Base-by-base conservation (phyloP, 1,140 invertebrate genomes). In the Eubasilissa regina region DNA sequence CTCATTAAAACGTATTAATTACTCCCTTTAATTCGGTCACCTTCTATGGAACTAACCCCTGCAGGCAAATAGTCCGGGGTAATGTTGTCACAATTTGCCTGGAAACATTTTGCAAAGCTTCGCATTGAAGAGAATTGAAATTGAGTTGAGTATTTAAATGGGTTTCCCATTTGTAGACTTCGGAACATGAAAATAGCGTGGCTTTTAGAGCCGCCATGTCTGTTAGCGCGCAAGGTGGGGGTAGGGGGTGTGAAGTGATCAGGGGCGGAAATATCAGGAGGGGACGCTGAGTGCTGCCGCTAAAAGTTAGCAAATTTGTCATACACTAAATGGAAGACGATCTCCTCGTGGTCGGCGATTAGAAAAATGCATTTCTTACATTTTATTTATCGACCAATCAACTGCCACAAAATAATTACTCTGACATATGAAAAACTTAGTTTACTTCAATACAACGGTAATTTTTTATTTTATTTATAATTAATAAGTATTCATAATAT, bases 111-210 rank as follows among this genome's bases (percentile, higher is more conserved):
- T 78, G 68, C 75, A 80, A 82, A 80, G 81, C 78, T 82, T 80
- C 79, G 78, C 76, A 79, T 76, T 77, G 76, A 80, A 64, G 21
- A 78, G 87, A 86, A 89, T 89, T 88, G 87, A 89, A 88, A 89
- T 85, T 88, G 87, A 86, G 85, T 86, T 86, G 85, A 87, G 87
- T 88, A 89, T 89, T 89, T 89, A 89, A 89, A 89, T 89, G 87
- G 87, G 87, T 81, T 88, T 88, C 86, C 86, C 88, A 89, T 89
- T 89, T 89, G 87, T 88, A 89, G 85, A 86, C 84, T 84, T 45
- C 85, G 86, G 85, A 89, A 89, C 88, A 89, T 87, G 87, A 88
- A 89, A 89, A 89, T 89, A 88, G 88, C 88, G 88, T 89, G 88
- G 88, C 88, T 88, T 85, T 89, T 86, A 87, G 87, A 86, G 64